phyloP scores from a whole-genome alignment of 2,888 invertebrate species.

The Eupithecia subumbrata region DNA sequence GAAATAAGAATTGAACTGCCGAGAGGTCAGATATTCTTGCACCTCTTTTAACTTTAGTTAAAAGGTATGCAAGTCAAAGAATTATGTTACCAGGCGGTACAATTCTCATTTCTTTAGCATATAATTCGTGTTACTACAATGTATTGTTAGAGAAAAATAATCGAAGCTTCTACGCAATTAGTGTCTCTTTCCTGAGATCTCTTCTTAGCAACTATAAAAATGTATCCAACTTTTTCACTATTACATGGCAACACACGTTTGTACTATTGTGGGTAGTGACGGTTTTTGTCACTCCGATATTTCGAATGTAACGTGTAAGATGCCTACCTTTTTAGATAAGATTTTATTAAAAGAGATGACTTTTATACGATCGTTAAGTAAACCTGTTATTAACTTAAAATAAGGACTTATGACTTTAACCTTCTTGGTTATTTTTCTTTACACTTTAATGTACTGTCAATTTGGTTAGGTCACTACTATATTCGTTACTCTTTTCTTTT shows the following conservation, averaged over 20 bases:
- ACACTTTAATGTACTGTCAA: constrained; percentile 49
- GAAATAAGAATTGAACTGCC: constrained; percentile 16
- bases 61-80: constrained; percentile 8
- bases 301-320: constrained; percentile 64
- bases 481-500: constrained; percentile 58
- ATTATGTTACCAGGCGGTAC: background rate
- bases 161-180: constrained; percentile 70
- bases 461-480: constrained; percentile 60
- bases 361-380: constrained; percentile 83
- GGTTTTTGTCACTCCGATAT: constrained; percentile 53
- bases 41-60: constrained; percentile 18
- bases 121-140: constrained; percentile 72
- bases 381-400: constrained; percentile 81
- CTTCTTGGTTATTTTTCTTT: constrained; percentile 68
- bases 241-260: constrained; percentile 67
- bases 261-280: constrained; percentile 66
- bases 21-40: constrained; percentile 3
- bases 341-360: constrained; percentile 80
- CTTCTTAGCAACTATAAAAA: constrained; percentile 63
- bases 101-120: constrained; percentile 22
- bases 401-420: constrained; percentile 79
- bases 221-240: constrained; percentile 76
- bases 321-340: constrained; percentile 81
- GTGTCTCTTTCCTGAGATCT: constrained; percentile 60
- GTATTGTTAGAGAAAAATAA: constrained; percentile 74